Evolutionary conservation across 1,140 invertebrate species (phyloP).

Genomic region (Drosophila jambulina): DNA sequence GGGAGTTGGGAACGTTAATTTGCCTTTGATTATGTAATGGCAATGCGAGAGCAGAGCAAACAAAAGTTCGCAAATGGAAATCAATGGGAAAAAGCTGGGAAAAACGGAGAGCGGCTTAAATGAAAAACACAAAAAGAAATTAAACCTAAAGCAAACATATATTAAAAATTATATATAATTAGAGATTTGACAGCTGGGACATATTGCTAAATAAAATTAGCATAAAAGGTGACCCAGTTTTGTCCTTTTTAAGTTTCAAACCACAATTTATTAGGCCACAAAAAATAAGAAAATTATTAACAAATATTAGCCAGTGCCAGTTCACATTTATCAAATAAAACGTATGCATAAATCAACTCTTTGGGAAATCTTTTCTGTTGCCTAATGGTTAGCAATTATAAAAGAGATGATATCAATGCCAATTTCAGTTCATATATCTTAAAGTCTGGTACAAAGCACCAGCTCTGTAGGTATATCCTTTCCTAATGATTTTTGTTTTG

Average conservation of each 20-base stretch:
- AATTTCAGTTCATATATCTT: slow-evolving; percentile 16
- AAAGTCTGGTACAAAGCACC: slow-evolving; percentile 1
- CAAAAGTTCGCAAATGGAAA: slow-evolving; percentile 31
- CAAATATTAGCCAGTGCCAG: background rate
- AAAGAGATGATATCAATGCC: slow-evolving; percentile 1
- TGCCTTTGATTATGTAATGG: slow-evolving; percentile 76
- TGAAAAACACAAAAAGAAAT: background rate
- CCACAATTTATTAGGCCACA: background rate
- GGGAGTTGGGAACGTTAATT: slow-evolving; percentile 65
- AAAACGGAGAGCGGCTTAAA: slow-evolving; percentile 1
- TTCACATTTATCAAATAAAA: slow-evolving; percentile 1
- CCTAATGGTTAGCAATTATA: slow-evolving; percentile 23
- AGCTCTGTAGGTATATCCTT: background rate
- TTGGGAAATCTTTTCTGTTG: background rate
- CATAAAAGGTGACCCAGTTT: background rate
- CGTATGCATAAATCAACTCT: slow-evolving; percentile 6
- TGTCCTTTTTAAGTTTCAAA: background rate
- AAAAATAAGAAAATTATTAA: slow-evolving; percentile 1
- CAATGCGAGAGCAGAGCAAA: slow-evolving; percentile 51
- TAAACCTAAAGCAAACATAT: background rate
- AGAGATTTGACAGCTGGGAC: background rate
- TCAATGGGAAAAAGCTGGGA: slow-evolving; percentile 17
- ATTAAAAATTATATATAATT: background rate
- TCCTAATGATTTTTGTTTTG: slow-evolving; percentile 20
- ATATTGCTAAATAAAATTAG: background rate